A percentile compares a stretch with the other conserved stretches of the same genome.
phyloP scores from a whole-genome alignment of 2,113 vertebrate species.

The Caretta caretta region DNA sequence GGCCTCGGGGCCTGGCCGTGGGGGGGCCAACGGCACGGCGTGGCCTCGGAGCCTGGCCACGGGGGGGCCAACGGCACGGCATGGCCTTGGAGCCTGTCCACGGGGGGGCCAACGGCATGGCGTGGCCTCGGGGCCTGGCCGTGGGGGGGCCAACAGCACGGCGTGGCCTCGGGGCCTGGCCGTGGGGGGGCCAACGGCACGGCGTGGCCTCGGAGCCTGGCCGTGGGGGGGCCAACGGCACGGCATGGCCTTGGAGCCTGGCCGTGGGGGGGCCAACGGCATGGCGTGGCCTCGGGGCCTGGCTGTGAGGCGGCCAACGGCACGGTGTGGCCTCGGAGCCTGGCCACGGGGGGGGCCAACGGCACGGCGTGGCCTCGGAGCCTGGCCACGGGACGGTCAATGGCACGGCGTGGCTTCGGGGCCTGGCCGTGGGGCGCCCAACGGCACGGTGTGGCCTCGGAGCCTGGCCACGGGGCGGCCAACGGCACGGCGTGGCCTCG shows the following conservation, averaged over 20 bases:
- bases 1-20: rapidly evolving
- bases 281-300: rapidly evolving
- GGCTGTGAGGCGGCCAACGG: rapidly evolving
- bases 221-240: rapidly evolving
- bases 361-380: background rate
- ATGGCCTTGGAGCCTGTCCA: no score
- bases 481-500: background rate
- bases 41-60: no score
- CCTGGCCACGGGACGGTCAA: rapidly evolving
- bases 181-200: background rate
- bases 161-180: background rate
- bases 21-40: no score
- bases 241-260: background rate
- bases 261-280: background rate
- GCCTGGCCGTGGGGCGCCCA: no score
- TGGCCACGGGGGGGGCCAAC: no score
- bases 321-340: background rate
- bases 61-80: rapidly evolving
- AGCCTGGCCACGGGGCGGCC: background rate
- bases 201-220: background rate
- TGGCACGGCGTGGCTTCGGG: no score
- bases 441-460: background rate
- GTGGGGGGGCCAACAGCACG: no score
- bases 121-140: no score
- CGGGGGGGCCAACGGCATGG: no score